Base-by-base conservation (phyloP, 2,888 invertebrate species). In the Drosophila nr. fundita region DNA sequence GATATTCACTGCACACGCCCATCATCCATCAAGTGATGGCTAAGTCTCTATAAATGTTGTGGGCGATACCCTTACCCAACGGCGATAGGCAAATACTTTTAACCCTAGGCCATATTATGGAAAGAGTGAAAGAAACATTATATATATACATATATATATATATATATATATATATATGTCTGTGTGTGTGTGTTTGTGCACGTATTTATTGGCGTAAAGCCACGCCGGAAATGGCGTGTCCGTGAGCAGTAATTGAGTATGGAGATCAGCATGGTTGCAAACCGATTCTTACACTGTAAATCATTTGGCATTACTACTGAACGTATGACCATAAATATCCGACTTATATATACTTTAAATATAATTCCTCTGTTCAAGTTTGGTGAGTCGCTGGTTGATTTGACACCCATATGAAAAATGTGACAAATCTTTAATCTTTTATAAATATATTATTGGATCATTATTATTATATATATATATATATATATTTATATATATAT, bases 151-250 rank as follows among this genome's bases (percentile, higher is more conserved):
- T 13, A 11, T n/a, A 6, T n/a, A 11, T 13, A n/a, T 40, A n/a
- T 4, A 4, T n/a, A 5, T 18, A 1, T 7, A 13, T 34, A 13
- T 5, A 0, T 15, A 5, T 15, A 3, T 36, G 0, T 36, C 0
- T 36, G 15, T 36, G 18, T 11, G 40, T 11, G 40, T 42, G 42
- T 29, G 48, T 18, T 15, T 29, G n/a, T 32, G 3, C n/a, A 4
- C 18, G 6, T 30, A 30, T 15, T 38, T 40, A 40, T 21, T 58
- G 21, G 24, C 24, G 32, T 24, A 50, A 52, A 27, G 24, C 34
- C 59, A 27, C 11, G 59, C 60, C 60, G 55, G 60, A 60, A 38
- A 34, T 49, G 59, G 24, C 13, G 6, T 48, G 36, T 21, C 34
- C 34, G 29, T 29, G 55, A 53, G 60, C 60, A 10, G 34, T 53